Percentiles rank a stretch among this genome's conserved stretches.
Evolutionary conservation across 1,140 invertebrate species (phyloP).

Genomic region (Asbolus verrucosus): DNA sequence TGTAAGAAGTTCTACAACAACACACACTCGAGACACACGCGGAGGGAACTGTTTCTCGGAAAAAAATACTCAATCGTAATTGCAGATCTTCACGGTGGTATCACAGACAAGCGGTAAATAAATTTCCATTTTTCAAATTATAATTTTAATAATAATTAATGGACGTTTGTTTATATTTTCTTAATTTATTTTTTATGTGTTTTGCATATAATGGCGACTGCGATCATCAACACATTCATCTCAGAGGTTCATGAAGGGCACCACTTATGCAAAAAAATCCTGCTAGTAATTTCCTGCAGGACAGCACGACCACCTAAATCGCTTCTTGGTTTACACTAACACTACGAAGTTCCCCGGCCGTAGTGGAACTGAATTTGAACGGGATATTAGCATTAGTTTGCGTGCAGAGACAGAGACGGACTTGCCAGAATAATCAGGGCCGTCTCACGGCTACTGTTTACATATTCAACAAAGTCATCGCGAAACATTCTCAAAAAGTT

Average conservation of each 20-base stretch:
- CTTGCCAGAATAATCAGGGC: constrained; percentile 16
- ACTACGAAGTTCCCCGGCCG: constrained; percentile 11
- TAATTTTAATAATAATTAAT: background rate
- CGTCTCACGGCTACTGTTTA: too few species aligned
- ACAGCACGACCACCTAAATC: background rate
- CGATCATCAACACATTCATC: too few species aligned
- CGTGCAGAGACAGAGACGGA: constrained; percentile 13
- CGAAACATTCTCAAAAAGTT: too few species aligned
- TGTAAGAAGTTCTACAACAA: background rate
- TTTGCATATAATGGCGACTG: too few species aligned
- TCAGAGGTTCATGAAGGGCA: too few species aligned
- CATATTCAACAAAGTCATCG: too few species aligned
- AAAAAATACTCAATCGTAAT: background rate
- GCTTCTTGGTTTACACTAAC: background rate
- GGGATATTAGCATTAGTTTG: constrained; percentile 26
- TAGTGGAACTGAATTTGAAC: constrained; percentile 28
- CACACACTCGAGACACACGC: background rate
- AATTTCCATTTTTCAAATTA: constrained; percentile 1
- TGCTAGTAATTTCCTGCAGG: background rate
- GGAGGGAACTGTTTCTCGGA: background rate
- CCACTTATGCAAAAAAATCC: too few species aligned
- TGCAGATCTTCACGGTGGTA: constrained; percentile 3
- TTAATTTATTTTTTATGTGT: too few species aligned
- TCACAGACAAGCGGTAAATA: background rate
- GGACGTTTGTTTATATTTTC: too few species aligned